These are phyloP conservation scores for Pteria penguin DNA, from an alignment of 2,888 invertebrate genomes.

Conservation along the genomic window DNA sequence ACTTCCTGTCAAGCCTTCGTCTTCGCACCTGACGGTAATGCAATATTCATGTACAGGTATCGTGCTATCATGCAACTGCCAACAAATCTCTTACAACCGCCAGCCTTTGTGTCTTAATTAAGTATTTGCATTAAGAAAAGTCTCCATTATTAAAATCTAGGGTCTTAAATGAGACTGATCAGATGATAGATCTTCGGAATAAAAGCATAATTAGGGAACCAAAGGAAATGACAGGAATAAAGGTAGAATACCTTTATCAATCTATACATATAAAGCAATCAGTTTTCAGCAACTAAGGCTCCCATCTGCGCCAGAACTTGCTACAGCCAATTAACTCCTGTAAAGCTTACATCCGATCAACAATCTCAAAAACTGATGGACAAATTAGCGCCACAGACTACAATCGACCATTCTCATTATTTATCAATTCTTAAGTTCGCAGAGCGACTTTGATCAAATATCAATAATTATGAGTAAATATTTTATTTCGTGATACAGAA, in stretches of 20 bases:
- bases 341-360: not conserved
- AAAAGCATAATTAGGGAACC: not conserved
- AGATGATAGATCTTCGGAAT: slow-evolving; percentile 13
- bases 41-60: slow-evolving; percentile 18
- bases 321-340: not conserved
- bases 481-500: too few species aligned
- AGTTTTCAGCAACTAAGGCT: not conserved
- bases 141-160: slow-evolving; percentile 8
- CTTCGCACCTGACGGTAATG: slow-evolving; percentile 25
- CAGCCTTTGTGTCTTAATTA: slow-evolving; percentile 30
- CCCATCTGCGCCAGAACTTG: not conserved
- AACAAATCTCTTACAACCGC: not conserved
- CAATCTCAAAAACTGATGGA: not conserved
- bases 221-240: not conserved
- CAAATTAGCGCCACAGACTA: not conserved
- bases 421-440: too few species aligned
- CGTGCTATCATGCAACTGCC: slow-evolving; percentile 25
- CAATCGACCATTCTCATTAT: too few species aligned
- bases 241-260: not conserved
- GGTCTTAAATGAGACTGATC: slow-evolving; percentile 28
- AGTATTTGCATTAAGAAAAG: slow-evolving; percentile 31
- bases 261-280: not conserved
- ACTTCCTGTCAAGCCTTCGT: not conserved
- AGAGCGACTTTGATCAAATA: too few species aligned
- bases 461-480: too few species aligned